These are phyloP conservation scores for Eilema depressum DNA, from an alignment of 2,888 invertebrate genomes.

Conservation along the genomic window DNA sequence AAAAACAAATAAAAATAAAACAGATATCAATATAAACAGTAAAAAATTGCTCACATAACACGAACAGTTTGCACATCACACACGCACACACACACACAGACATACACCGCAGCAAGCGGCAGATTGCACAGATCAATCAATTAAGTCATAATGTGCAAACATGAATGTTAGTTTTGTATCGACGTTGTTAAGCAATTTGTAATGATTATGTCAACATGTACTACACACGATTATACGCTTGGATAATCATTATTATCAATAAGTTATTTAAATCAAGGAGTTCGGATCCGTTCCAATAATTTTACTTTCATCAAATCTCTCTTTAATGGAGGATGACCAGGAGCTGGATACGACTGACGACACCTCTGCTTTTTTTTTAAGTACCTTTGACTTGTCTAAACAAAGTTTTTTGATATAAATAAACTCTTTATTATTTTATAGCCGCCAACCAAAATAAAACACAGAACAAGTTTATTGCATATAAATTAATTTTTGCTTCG, in stretches of 20 bases:
- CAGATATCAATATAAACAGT: no score
- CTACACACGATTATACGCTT: neutral
- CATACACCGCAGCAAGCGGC: neutral
- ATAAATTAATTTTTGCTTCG: neutral
- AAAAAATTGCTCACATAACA: neutral
- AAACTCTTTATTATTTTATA: neutral
- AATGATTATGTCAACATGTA: neutral
- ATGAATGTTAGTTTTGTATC: neutral
- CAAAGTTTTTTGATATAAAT: neutral
- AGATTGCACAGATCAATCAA: neutral
- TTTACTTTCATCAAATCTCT: neutral
- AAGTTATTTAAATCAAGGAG: neutral
- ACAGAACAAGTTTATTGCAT: neutral
- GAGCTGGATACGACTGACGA: no score
- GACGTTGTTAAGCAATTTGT: neutral
- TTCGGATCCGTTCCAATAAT: neutral
- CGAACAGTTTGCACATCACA: no score
- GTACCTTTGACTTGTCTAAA: neutral
- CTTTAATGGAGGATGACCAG: no score
- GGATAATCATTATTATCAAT: no score
- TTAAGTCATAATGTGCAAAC: neutral
- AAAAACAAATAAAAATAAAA: no score
- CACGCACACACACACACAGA: neutral
- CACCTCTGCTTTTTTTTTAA: no score
- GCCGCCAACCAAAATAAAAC: neutral